Evolutionary conservation across 2,888 invertebrate genomes (phyloP), one percentile per base, ranked within the genome.

Genomic region (Linnaemya vulpina): DNA sequence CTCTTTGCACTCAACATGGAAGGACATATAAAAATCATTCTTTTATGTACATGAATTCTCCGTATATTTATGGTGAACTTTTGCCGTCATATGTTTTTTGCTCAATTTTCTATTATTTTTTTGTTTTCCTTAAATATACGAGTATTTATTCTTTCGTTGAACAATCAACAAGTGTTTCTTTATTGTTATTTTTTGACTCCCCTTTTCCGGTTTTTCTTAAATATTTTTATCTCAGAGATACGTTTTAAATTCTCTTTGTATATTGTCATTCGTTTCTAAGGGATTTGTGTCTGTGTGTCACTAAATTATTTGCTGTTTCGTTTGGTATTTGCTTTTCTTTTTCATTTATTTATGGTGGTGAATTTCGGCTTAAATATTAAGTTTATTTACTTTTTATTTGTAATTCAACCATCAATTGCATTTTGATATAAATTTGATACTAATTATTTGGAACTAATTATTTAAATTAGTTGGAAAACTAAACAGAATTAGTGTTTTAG

Each of bases 241-340:
- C 22, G 9, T 43, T 38, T 38, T 20, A 5, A 10, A 30, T 67
- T 62, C 65, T 78, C 70, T 75, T 82, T 43, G n/a, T n/a, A 25
- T 38, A 11, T 51, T 35, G 35, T 49, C 49, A 3, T 71, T 46
- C 15, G 4, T 13, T 35, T 38, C n/a, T 62, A 20, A 62, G 43
- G 55, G 83, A 86, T 83, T 83, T 79, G 83, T 86, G 83, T 73
- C 73, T 79, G 65, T 85, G 79, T 86, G 85, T 83, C 79, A 86
- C 60, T 22, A 79, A 76, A 67, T 60, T 62, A 71, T 75, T 70
- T 53, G 71, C 60, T 60, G 15, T 65, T 63, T 65, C 20, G 38
- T 49, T 65, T 40, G 35, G 17, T 30, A 38, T 20, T 71, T 58
- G 38, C 3, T 9, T 51, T 51, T 7, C 11, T 71, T 51, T 40